Conservation (phyloP, 2,797 vertebrate species). For the Sebastes hopkinsi region DNA sequence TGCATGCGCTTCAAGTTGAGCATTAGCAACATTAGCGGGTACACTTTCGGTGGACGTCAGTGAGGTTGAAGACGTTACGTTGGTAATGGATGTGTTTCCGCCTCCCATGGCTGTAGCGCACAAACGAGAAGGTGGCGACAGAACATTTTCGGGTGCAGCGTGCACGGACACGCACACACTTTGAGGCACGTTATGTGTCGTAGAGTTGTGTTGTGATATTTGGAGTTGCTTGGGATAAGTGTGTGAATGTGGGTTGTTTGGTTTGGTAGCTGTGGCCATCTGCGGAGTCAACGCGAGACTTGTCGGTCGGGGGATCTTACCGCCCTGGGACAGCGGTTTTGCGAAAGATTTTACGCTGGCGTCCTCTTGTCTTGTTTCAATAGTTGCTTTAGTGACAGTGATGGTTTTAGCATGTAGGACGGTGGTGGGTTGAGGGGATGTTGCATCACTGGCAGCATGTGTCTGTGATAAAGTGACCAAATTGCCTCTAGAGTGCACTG, state of each 20-base stretch:
- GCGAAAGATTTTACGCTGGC: neutral
- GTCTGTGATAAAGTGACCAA: constrained; percentile 24
- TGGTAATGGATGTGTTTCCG: neutral
- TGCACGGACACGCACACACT: constrained; percentile 52
- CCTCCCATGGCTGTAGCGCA: neutral
- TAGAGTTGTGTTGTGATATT: constrained; percentile 8
- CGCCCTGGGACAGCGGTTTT: neutral
- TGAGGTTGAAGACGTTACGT: neutral
- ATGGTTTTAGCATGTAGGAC: constrained; percentile 50
- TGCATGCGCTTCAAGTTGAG: neutral
- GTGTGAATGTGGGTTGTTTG: constrained; percentile 53
- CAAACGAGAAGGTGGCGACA: neutral
- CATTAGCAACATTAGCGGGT: neutral
- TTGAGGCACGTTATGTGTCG: constrained; percentile 29
- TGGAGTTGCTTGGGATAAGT: constrained; percentile 29
- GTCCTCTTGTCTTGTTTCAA: constrained; percentile 52
- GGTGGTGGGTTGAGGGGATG: constrained; percentile 22
- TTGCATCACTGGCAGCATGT: constrained; percentile 2
- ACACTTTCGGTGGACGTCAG: neutral
- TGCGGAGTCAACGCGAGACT: constrained; percentile 56
- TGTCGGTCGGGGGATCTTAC: constrained; percentile 23
- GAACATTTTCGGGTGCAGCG: constrained; percentile 29
- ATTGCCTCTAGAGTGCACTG: constrained; percentile 63
- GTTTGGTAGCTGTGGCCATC: constrained; percentile 64
- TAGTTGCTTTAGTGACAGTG: constrained; percentile 67